These are phyloP conservation scores for Brachyopa scutellaris DNA, from an alignment of 2,888 invertebrate species.

Conservation along the genomic window DNA sequence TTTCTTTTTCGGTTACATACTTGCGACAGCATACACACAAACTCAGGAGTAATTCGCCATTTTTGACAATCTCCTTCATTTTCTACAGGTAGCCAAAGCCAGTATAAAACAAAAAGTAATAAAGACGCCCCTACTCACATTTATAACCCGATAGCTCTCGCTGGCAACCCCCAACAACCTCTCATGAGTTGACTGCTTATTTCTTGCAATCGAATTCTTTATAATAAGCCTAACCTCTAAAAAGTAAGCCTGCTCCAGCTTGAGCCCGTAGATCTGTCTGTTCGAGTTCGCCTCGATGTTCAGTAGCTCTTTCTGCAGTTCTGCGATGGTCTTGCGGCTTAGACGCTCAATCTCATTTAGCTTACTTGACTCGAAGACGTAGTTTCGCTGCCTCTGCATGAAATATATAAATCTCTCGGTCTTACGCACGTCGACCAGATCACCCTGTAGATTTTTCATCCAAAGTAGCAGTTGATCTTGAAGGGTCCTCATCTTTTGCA, in stretches of 20 bases:
- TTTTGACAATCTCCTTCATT: slow-evolving; percentile 74
- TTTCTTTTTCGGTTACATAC: slow-evolving; percentile 79
- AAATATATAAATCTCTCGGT: slow-evolving; percentile 76
- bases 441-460: slow-evolving; percentile 74
- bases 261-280: slow-evolving; percentile 75
- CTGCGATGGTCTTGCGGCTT: slow-evolving; percentile 51
- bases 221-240: slow-evolving; percentile 76
- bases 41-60: slow-evolving; percentile 77
- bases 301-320: slow-evolving; percentile 74
- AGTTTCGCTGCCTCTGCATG: slow-evolving; percentile 77
- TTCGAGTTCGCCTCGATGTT: slow-evolving; percentile 75
- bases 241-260: slow-evolving; percentile 78
- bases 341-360: slow-evolving; percentile 75
- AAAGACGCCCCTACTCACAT: slow-evolving; percentile 73
- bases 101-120: neutral
- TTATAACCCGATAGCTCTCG: slow-evolving; percentile 76
- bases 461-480: slow-evolving; percentile 75
- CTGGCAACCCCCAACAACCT: slow-evolving; percentile 76
- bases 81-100: slow-evolving; percentile 72
- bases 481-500: slow-evolving; percentile 76
- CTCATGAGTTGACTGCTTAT: slow-evolving; percentile 75
- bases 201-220: slow-evolving; percentile 74
- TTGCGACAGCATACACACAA: slow-evolving; percentile 78
- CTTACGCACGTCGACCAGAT: slow-evolving; percentile 77
- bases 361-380: slow-evolving; percentile 75